phyloP scores from a whole-genome alignment of 30 jellyfish, hydroid and myxozoan species.

The Aurelia sp. region DNA sequence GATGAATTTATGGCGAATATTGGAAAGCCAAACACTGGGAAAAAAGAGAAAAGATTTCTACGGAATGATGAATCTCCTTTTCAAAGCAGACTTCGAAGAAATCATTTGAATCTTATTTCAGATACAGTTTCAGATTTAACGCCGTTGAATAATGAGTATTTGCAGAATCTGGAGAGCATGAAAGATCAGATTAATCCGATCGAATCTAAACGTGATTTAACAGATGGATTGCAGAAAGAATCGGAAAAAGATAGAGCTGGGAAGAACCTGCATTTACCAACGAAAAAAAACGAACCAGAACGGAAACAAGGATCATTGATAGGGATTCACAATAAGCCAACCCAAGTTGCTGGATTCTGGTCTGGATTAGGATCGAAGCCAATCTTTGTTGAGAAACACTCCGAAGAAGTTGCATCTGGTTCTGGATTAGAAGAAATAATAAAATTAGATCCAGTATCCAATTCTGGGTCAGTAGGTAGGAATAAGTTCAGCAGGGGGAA shows the following conservation, averaged over 20 bases:
- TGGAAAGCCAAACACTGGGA: conserved; percentile 41
- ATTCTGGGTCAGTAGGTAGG: not conserved
- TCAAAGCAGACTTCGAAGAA: conserved; percentile 6
- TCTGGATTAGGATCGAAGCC: conserved; percentile 95
- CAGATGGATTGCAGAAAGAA: not conserved
- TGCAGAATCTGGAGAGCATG: conserved; percentile 18
- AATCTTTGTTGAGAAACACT: conserved; percentile 72
- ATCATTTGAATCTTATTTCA: not conserved
- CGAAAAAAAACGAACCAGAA: no score
- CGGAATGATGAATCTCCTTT: conserved; percentile 17
- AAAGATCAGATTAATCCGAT: not conserved
- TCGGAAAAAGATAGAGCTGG: not conserved
- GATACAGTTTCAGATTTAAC: conserved; percentile 32
- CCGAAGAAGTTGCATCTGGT: conserved; percentile 57
- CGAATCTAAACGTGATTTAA: not conserved
- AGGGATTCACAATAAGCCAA: conserved; percentile 62
- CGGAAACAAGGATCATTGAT: not conserved
- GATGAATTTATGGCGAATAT: conserved; percentile 70
- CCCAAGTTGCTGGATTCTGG: conserved; percentile 87
- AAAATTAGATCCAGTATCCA: not conserved
- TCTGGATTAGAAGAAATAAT: conserved; percentile 17
- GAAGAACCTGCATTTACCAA: not conserved
- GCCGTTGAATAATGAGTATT: conserved; percentile 60
- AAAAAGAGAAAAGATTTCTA: not conserved
- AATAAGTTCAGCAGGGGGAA: not conserved